These are phyloP conservation scores for Sinocyclocheilus maitianheensis DNA, from an alignment of 2,113 vertebrate genomes.

Conservation along the genomic window DNA sequence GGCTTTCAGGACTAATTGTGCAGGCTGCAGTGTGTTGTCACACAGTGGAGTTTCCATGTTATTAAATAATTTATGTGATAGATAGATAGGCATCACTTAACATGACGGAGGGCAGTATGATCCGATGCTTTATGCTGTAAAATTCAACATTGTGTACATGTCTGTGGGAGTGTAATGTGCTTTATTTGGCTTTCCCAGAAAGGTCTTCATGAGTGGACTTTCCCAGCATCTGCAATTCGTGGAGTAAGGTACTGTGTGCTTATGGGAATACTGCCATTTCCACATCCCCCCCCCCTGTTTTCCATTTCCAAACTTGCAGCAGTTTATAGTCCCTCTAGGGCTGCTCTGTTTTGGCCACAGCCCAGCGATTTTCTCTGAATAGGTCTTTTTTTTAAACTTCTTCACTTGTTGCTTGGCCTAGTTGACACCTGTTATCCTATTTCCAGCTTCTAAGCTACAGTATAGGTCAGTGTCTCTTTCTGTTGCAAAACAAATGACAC, in stretches of 20 bases:
- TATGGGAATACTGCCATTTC: background rate
- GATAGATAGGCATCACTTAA: background rate
- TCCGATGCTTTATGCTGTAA: background rate
- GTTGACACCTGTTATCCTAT: slow-evolving; percentile 27
- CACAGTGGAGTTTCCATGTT: slow-evolving; percentile 21
- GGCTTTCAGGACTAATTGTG: background rate
- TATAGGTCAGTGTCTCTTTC: background rate
- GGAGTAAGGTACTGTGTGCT: slow-evolving; percentile 82
- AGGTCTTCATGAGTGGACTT: slow-evolving; percentile 82
- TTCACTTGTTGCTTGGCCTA: background rate
- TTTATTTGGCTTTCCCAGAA: slow-evolving; percentile 71
- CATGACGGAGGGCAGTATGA: background rate
- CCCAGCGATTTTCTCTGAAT: slow-evolving; percentile 42
- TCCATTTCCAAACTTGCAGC: background rate
- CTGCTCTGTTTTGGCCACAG: slow-evolving; percentile 21
- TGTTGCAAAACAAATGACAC: slow-evolving; percentile 5
- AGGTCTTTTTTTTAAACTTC: background rate
- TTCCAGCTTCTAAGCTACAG: slow-evolving; percentile 9
- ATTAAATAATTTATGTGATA: background rate
- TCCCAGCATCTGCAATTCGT: slow-evolving; percentile 77
- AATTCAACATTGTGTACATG: background rate
- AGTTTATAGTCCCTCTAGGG: background rate
- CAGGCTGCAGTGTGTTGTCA: slow-evolving; percentile 26
- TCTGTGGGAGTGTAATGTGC: background rate
- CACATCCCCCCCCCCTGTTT: background rate